Base-by-base conservation (phyloP, 1,140 invertebrate species). In the Hesperophylax magnus region DNA sequence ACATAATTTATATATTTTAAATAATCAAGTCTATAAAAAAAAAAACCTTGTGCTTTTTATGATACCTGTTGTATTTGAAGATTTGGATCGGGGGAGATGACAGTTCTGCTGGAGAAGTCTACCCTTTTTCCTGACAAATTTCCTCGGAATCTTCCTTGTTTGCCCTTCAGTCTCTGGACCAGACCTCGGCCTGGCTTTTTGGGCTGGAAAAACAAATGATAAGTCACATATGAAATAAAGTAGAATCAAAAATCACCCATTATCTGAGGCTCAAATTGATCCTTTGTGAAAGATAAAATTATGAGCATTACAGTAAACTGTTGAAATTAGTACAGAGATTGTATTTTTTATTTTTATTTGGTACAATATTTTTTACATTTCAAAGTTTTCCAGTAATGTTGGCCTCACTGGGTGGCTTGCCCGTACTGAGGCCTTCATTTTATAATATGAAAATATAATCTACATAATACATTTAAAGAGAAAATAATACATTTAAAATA, bases 81-180 rank as follows among this genome's bases (percentile, higher is more conserved):
- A 92, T 99, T 99, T 6, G 99, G 99, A 92, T 99, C 98, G 0
- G 99, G 99, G 3, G 98, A 99, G 85, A 99, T 99, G 7, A 99
- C 99, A 84, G 98, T 99, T 86, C 99, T 92, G 60, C 97, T 97
- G 60, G 98, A 98, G 89, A 98, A 99, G 88, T 99, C 98, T 0
- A 99, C 98, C 85, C 99, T 92, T 91, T 99, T 99, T 56, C 99
- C 99, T 0, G 97, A 99, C 39, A 99, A 90, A 91, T 99, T 99
- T n/a, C 98, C 98, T 65, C 99, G 93, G 88, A 99, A 99, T 72
- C 99, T 92, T 77, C 99, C 99, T 88, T 99, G 97, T 89, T 99
- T 99, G 63, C 98, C 98, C 90, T 99, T 99, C 24, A 99, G 89
- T 47, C 98, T 92, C 88, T 98, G 97, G 39, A 98, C 96, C 84